A percentile compares a stretch with the other conserved stretches of the same genome.
These are phyloP conservation scores for Scelioninae gen. 2 DNA, from an alignment of 2,888 invertebrate genomes.

Conservation along the genomic window DNA sequence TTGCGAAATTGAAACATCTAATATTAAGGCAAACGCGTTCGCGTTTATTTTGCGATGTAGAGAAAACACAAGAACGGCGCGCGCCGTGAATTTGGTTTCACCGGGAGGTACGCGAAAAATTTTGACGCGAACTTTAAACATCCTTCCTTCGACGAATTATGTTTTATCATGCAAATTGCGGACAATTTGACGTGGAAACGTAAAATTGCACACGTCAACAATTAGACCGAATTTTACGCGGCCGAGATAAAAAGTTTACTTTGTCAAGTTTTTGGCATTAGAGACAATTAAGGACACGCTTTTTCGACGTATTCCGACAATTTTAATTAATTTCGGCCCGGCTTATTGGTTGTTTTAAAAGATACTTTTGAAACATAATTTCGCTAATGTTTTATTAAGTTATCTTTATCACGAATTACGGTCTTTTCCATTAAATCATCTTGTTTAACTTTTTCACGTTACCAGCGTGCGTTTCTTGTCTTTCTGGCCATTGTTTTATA, in stretches of 20 bases:
- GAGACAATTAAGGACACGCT: constrained; percentile 1
- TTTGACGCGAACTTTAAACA: constrained; percentile 41
- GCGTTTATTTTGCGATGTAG: constrained; percentile 44
- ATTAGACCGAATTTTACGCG: too few relatives aligned
- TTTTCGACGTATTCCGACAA: not conserved
- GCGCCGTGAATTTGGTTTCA: constrained; percentile 25
- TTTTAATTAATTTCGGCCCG: not conserved
- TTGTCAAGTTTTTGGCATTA: constrained; percentile 14
- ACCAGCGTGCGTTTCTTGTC: too few relatives aligned
- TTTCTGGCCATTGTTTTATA: too few relatives aligned
- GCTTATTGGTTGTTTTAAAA: constrained; percentile 3
- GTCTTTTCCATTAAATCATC: too few relatives aligned
- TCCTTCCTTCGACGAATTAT: constrained; percentile 35
- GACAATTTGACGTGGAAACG: constrained; percentile 38
- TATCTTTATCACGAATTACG: too few relatives aligned
- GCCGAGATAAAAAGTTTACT: constrained; percentile 20
- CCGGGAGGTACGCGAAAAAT: constrained; percentile 29
- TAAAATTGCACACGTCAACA: constrained; percentile 33
- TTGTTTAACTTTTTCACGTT: too few relatives aligned
- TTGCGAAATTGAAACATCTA: constrained; percentile 53
- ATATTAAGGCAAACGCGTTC: constrained; percentile 35
- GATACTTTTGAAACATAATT: too few relatives aligned
- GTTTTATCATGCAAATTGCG: constrained; percentile 51
- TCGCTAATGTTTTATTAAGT: too few relatives aligned
- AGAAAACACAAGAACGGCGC: constrained; percentile 26